Evolutionary conservation across 2,888 invertebrate species (phyloP), one percentile per base, ranked within the genome.

Genomic region (Hedychridium roseum): DNA sequence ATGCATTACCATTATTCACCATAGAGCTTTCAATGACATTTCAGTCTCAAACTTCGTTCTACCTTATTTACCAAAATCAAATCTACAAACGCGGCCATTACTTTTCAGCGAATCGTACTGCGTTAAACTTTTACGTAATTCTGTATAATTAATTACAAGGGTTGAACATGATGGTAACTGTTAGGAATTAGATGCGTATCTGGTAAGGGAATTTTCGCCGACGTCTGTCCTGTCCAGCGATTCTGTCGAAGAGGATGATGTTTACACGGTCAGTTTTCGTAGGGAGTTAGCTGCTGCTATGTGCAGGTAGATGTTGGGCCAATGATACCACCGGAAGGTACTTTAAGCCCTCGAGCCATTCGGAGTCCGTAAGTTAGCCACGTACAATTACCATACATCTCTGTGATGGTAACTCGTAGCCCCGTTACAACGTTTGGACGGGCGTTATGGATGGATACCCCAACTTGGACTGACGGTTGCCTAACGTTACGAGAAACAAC

Each of bases 321-420:
- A 66, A 65, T 73, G 71, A 73, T 68, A 66, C 60, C 50, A 69
- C 64, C 64, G 61, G 65, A 68, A 71, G 70, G 62, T 67, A 68
- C 66, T 66, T 65, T 59, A 66, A 66, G 70, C 68, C 74, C 68
- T 55, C 46, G 51, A 68, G 75, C 72, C 59, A 70, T 68, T 64
- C 56, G 43, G 62, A 67, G 68, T 71, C 68, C 68, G 72, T 70
- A 76, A 73, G 70, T 75, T 72, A 68, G 69, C 70, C 67, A 60
- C 60, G 67, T 68, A 70, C 72, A 76, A 76, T 75, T 73, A 76
- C 71, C 69, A 70, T 71, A 68, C 68, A 74, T 73, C 69, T 70
- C 67, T 56, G 50, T 44, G 54, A 54, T 37, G 49, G 43, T 54
- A 55, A 58, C 60, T 65, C 54, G 52, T 44, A 50, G 53, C 56